Evolutionary conservation across 2,113 vertebrate species (phyloP).

Genomic region (Hiodon alosoides): DNA sequence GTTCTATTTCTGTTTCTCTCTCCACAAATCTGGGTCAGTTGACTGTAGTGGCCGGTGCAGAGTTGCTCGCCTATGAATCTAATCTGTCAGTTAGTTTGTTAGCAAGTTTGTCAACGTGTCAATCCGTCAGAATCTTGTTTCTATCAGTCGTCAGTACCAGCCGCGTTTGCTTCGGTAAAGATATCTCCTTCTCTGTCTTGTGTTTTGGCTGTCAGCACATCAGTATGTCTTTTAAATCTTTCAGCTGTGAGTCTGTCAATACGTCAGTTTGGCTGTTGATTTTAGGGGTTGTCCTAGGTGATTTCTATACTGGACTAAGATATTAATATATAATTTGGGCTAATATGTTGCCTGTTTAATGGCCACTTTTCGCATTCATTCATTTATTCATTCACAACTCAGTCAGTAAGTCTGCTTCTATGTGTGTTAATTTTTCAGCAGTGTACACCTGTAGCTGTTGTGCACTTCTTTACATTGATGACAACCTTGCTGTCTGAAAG

Average conservation of each 20-base stretch:
- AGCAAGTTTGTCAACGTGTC: constrained; percentile 11
- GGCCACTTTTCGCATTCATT: neutral
- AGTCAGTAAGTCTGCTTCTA: neutral
- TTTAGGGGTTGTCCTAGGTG: neutral
- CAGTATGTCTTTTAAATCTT: neutral
- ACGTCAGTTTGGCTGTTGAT: neutral
- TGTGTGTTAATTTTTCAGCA: neutral
- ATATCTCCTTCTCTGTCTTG: neutral
- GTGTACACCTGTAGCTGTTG: neutral
- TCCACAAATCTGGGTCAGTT: constrained; percentile 1
- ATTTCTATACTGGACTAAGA: neutral
- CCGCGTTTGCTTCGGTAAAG: constrained; percentile 10
- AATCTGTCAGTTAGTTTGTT: neutral
- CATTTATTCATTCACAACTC: neutral
- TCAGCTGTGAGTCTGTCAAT: constrained; percentile 14
- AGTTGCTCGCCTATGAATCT: constrained; percentile 15
- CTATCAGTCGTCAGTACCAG: neutral
- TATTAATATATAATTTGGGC: no score
- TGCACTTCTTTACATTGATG: neutral
- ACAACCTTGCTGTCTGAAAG: neutral
- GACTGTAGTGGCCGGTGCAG: constrained; percentile 19
- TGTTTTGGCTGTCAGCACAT: neutral
- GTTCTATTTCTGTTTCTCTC: constrained; percentile 12
- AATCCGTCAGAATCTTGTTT: neutral
- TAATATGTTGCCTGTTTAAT: neutral